Evolutionary conservation across 2,888 invertebrate genomes (phyloP).

Genomic region (Agrenia bidenticulata): DNA sequence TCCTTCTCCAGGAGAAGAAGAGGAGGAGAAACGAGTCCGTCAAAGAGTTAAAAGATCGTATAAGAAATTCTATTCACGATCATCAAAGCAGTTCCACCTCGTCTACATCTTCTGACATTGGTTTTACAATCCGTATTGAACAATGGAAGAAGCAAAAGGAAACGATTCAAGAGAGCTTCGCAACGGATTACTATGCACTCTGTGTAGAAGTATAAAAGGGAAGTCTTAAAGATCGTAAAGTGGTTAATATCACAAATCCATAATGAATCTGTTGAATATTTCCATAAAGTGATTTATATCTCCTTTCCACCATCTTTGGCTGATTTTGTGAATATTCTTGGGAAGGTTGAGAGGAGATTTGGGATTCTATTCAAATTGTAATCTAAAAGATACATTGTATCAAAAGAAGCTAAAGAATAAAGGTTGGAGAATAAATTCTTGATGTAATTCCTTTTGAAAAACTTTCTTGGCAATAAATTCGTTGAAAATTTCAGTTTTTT

Average conservation of each 20-base stretch:
- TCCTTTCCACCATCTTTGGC: too few species aligned
- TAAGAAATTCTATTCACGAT: constrained; percentile 4
- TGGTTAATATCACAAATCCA: constrained; percentile 18
- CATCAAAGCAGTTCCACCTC: background rate
- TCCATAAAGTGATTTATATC: background rate
- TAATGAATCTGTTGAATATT: constrained; percentile 27
- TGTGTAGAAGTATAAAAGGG: background rate
- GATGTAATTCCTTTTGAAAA: too few species aligned
- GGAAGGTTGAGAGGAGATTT: too few species aligned
- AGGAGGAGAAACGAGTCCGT: too few species aligned
- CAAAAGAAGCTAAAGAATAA: too few species aligned
- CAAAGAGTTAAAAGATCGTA: background rate
- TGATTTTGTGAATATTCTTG: too few species aligned
- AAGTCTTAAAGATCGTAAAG: constrained; percentile 12
- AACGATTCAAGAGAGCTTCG: background rate
- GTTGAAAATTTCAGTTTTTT: too few species aligned
- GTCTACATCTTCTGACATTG: background rate
- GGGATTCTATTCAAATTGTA: too few species aligned
- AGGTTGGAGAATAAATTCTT: too few species aligned
- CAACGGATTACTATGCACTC: background rate
- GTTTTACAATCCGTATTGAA: constrained; percentile 14
- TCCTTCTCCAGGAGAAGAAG: too few species aligned
- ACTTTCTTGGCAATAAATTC: too few species aligned
- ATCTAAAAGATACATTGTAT: too few species aligned
- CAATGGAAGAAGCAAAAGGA: background rate